Percentiles rank a stretch among this genome's conserved stretches.
phyloP scores from a whole-genome alignment of 2,113 vertebrate genomes.

The Struthio camelus region DNA sequence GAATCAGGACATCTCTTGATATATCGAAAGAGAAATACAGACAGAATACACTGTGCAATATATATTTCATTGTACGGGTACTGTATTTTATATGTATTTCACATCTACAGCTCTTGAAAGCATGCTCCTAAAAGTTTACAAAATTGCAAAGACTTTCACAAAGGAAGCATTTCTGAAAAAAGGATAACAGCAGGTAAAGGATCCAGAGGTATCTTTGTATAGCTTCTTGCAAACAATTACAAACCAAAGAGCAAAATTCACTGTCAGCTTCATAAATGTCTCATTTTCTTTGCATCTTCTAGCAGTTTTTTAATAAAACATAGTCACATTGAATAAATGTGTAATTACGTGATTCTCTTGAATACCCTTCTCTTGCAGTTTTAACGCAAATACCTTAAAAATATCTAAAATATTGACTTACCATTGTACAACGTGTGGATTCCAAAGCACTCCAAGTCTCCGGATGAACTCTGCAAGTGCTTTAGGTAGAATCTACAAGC shows the following conservation, averaged over 20 bases:
- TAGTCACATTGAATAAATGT: neutral
- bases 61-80: neutral
- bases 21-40: neutral
- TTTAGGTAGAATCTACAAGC: neutral
- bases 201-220: neutral
- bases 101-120: neutral
- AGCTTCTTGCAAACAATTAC: neutral
- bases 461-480: neutral
- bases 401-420: neutral
- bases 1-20: neutral
- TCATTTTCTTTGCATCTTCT: neutral
- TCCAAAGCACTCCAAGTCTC: neutral
- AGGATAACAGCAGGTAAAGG: neutral
- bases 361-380: neutral
- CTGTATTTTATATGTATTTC: neutral
- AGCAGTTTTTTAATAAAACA: neutral
- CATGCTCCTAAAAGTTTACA: neutral
- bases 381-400: neutral
- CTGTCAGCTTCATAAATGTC: neutral
- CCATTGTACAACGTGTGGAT: neutral
- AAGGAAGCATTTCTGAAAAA: neutral
- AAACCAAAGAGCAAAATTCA: neutral
- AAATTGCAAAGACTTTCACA: neutral
- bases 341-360: neutral
- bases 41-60: neutral